phyloP scores from a whole-genome alignment of 2,888 invertebrate species.

The Sialis fuliginosa region DNA sequence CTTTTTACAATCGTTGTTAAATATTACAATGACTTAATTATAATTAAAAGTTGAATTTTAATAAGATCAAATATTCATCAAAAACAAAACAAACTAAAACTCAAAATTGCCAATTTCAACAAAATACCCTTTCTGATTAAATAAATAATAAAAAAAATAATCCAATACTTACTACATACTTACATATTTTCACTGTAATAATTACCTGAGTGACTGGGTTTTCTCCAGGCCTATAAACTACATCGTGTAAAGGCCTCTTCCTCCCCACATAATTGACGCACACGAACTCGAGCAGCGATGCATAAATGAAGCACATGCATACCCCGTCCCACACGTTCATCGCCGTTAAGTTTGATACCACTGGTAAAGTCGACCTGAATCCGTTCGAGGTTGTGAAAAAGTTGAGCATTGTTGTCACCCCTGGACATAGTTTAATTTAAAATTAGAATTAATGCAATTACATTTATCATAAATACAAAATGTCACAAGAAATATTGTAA shows the following conservation, averaged over 20 bases:
- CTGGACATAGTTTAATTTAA: slow-evolving; percentile 28
- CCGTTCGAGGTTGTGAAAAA: slow-evolving; percentile 93
- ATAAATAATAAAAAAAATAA: no score
- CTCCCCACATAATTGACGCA: slow-evolving; percentile 91
- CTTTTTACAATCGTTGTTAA: no score
- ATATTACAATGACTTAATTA: no score
- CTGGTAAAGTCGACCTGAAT: slow-evolving; percentile 80
- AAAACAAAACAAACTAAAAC: no score
- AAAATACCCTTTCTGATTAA: no score
- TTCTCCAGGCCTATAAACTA: slow-evolving; percentile 76
- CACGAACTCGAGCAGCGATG: slow-evolving; percentile 82
- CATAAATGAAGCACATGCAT: slow-evolving; percentile 94
- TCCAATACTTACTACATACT: no score
- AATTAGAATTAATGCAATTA: background rate
- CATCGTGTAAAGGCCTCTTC: slow-evolving; percentile 74
- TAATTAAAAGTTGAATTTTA: no score
- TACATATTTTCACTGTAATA: slow-evolving; percentile 6
- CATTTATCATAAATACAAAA: background rate
- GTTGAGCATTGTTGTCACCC: slow-evolving; percentile 95
- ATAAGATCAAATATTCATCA: no score
- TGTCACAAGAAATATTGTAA: background rate
- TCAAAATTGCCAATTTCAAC: no score
- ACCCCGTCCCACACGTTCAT: slow-evolving; percentile 97
- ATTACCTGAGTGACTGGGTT: slow-evolving; percentile 82
- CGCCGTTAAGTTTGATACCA: slow-evolving; percentile 83